Evolutionary conservation across 2,113 vertebrate genomes (phyloP).

Genomic region (Suricata suricatta): DNA sequence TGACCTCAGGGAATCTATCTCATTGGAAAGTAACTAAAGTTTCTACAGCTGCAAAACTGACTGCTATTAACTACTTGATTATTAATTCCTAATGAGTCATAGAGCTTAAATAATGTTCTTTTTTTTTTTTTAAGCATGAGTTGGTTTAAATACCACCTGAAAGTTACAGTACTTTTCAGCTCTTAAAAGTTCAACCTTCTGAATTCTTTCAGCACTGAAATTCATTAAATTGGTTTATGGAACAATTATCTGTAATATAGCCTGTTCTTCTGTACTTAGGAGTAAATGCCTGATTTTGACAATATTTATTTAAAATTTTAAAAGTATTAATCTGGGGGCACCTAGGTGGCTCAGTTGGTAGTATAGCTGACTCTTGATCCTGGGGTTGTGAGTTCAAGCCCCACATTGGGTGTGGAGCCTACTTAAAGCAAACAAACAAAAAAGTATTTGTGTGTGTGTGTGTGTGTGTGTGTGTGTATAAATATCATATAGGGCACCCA

Average conservation of each 20-base stretch:
- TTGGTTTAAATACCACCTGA: not conserved
- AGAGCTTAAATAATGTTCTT: not conserved
- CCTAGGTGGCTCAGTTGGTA: too few species aligned
- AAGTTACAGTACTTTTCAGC: not conserved
- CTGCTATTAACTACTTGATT: slow-evolving; percentile 12
- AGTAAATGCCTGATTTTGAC: not conserved
- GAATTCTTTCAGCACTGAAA: not conserved
- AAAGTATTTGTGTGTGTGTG: too few species aligned
- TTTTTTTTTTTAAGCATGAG: not conserved
- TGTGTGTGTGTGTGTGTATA: not conserved
- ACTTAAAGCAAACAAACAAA: too few species aligned
- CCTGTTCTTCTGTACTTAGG: not conserved
- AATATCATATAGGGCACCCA: not conserved
- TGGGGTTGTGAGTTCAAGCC: too few species aligned
- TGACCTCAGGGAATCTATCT: not conserved
- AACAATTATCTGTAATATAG: not conserved
- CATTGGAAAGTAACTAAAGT: not conserved
- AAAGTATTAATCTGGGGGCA: not conserved
- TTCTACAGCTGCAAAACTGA: not conserved
- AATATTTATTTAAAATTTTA: slow-evolving; percentile 31
- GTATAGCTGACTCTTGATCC: too few species aligned
- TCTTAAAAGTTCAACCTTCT: not conserved
- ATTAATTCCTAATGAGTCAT: not conserved
- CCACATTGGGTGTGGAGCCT: too few species aligned
- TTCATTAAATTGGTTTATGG: not conserved